These are phyloP conservation scores for Nysson spinosus DNA, from an alignment of 2,888 invertebrate genomes.

Conservation along the genomic window DNA sequence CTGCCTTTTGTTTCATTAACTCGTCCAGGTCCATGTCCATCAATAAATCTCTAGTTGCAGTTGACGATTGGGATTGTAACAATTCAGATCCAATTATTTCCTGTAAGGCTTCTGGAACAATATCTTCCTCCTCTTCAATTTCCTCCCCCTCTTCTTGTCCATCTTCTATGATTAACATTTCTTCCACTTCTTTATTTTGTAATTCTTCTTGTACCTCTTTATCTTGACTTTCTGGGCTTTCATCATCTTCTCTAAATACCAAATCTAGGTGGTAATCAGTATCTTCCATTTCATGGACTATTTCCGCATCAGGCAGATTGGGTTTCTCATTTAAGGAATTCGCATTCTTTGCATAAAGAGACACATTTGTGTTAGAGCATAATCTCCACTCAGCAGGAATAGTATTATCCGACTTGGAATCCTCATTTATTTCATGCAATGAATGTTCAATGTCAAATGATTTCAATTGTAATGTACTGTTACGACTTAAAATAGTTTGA, in stretches of 20 bases:
- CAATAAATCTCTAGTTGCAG: conserved; percentile 36
- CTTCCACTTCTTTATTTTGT: conserved; percentile 18
- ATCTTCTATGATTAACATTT: too few species aligned
- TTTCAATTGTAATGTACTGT: conserved; percentile 1
- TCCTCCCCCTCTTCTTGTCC: conserved; percentile 1
- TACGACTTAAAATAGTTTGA: neutral
- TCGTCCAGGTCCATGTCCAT: too few species aligned
- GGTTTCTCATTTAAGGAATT: too few species aligned
- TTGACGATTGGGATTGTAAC: too few species aligned
- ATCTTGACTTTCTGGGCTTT: neutral
- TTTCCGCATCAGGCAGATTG: too few species aligned
- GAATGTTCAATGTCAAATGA: conserved; percentile 1
- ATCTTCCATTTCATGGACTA: too few species aligned
- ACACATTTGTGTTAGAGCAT: too few species aligned
- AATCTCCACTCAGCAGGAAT: too few species aligned
- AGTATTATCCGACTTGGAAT: neutral
- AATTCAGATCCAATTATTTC: too few species aligned
- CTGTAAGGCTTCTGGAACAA: conserved; percentile 55
- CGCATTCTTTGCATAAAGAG: too few species aligned
- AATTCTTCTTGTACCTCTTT: conserved; percentile 36
- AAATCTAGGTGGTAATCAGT: too few species aligned
- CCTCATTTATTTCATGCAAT: conserved; percentile 1
- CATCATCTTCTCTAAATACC: conserved; percentile 1
- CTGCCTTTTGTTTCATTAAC: too few species aligned
- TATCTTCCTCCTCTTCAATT: conserved; percentile 50